Conservation (phyloP, 2,888 invertebrate species). For the Mythimna pallens region DNA sequence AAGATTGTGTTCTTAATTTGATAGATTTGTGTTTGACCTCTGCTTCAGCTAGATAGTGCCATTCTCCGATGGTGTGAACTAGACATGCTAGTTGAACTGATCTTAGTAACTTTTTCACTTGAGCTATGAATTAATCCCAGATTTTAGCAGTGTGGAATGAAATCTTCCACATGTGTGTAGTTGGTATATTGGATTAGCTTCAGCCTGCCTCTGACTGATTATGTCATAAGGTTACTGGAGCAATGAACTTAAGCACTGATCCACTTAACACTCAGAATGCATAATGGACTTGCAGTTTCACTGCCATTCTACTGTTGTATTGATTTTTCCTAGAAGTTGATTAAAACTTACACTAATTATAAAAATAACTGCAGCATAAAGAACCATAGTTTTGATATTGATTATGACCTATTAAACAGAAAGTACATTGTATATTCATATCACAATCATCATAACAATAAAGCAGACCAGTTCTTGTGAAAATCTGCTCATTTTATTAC, state of each 20-base stretch:
- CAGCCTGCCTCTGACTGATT: slow-evolving; percentile 46
- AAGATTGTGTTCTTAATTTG: not conserved
- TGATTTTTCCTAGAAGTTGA: not conserved
- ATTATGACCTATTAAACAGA: not conserved
- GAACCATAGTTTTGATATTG: not conserved
- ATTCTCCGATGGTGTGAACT: too few species aligned
- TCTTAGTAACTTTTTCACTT: not conserved
- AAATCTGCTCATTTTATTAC: slow-evolving; percentile 15
- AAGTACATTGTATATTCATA: not conserved
- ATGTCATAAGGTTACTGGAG: slow-evolving; percentile 65
- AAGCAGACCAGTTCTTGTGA: slow-evolving; percentile 6
- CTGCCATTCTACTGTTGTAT: not conserved
- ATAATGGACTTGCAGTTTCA: slow-evolving; percentile 13
- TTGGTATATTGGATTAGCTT: slow-evolving; percentile 50
- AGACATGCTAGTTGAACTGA: too few species aligned
- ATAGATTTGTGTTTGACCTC: not conserved
- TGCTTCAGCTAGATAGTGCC: not conserved
- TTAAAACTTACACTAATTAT: not conserved
- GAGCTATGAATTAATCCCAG: not conserved
- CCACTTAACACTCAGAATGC: slow-evolving; percentile 45
- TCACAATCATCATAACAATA: slow-evolving; percentile 5
- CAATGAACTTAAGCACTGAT: slow-evolving; percentile 66
- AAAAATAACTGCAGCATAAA: not conserved
- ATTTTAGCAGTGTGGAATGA: not conserved
- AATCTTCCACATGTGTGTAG: not conserved